These are phyloP conservation scores for Thumatha senex DNA, from an alignment of 2,888 invertebrate genomes.

Conservation along the genomic window DNA sequence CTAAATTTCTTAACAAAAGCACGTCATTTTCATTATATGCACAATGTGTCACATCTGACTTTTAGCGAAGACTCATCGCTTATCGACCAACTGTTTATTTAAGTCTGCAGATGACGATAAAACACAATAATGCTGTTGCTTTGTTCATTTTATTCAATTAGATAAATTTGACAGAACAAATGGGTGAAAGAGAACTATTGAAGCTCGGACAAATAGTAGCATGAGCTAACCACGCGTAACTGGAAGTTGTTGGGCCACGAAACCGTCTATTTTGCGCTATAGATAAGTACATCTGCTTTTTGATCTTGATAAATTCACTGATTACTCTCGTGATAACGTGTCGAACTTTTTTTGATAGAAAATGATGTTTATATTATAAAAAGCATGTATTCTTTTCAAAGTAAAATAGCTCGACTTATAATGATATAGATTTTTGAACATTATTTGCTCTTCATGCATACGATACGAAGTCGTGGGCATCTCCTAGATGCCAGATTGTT, in stretches of 20 bases:
- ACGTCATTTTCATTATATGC: constrained; percentile 8
- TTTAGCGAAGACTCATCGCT: constrained; percentile 28
- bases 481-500: no score
- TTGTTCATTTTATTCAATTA: constrained; percentile 33
- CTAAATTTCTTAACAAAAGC: constrained; percentile 19
- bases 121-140: constrained; percentile 10
- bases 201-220: constrained; percentile 20
- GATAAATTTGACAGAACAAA: constrained; percentile 24
- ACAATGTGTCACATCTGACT: constrained; percentile 25
- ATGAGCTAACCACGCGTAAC: constrained; percentile 7
- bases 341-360: no score
- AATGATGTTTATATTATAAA: no score
- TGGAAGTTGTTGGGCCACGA: constrained; percentile 9
- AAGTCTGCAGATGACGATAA: constrained; percentile 35
- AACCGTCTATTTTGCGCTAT: neutral
- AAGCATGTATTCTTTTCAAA: no score
- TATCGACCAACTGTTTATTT: constrained; percentile 37
- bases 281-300: no score
- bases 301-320: no score
- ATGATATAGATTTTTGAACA: no score
- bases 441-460: no score
- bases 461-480: no score
- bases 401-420: no score
- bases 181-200: constrained; percentile 20
- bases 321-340: no score